Conservation (phyloP, 2,888 invertebrate genomes). For the Epinotia brunnichana region DNA sequence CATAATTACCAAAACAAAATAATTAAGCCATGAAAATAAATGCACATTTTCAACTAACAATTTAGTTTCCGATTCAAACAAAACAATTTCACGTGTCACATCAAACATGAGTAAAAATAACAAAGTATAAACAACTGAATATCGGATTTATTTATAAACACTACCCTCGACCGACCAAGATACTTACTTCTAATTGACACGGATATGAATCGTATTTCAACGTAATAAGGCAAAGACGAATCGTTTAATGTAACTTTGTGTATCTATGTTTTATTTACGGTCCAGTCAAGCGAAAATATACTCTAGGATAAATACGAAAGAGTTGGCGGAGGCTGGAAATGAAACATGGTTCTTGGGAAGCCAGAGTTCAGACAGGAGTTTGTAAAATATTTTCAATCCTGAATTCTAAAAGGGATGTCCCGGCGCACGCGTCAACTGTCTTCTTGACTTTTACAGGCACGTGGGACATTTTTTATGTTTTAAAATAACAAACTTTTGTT, state of each 20-base stretch:
- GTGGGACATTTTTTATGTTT: slow-evolving; percentile 13
- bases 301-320: background rate
- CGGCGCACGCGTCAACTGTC: slow-evolving; percentile 29
- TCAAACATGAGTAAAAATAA: slow-evolving; percentile 61
- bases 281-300: background rate
- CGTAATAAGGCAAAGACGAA: background rate
- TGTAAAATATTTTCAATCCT: slow-evolving; percentile 39
- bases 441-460: slow-evolving; percentile 21
- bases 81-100: slow-evolving; percentile 61
- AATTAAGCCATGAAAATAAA: slow-evolving; percentile 3
- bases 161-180: slow-evolving; percentile 29
- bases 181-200: background rate
- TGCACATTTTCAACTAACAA: slow-evolving; percentile 25
- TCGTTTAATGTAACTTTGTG: background rate
- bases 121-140: slow-evolving; percentile 54
- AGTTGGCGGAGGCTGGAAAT: background rate
- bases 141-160: slow-evolving; percentile 51
- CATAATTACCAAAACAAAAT: background rate
- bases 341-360: slow-evolving; percentile 31
- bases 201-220: slow-evolving; percentile 9
- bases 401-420: slow-evolving; percentile 35
- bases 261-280: background rate
- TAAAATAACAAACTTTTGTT: slow-evolving; percentile 11
- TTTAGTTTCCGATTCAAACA: slow-evolving; percentile 56
- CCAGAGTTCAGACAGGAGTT: slow-evolving; percentile 39